Base-by-base conservation (phyloP, 2,797 vertebrate genomes). In the Hippopotamyrus pictus region DNA sequence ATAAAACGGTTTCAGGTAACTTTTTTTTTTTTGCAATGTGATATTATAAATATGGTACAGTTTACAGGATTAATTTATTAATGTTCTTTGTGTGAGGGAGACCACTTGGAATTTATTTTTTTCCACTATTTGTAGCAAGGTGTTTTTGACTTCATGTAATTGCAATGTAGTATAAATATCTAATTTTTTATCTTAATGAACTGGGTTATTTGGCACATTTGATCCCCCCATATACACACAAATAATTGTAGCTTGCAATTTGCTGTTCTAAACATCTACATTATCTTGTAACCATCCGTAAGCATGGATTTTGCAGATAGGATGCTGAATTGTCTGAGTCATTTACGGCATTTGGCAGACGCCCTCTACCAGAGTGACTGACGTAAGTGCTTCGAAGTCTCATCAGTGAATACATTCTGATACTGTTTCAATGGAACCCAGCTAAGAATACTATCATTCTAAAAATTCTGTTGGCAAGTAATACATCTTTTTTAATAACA, bases 1-100 rank as follows among this genome's bases (percentile, higher is more conserved):
- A 95, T 95, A 96, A 96, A 94, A 96, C 89, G 93, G 92, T 95
- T 96, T 95, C 95, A 91, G 90, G 41, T 90, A 94, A 0, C 0
- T 50, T 8, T 50, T 25, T 41, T 79, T 82, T 9, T 79, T 37
- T 19, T 37, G 73, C 73, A 33, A 25, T 50, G 82, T 53, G 48
- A 48, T 85, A 33, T 22, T 85, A 12, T 25, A 22, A 33, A 69
- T 33, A 29, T 33, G 65, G 65, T 69, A 14, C 25, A 33, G 6
- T 33, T 69, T 29, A 33, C 29, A 33, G 12, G 65, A 33, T 69
- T 33, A 33, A 33, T 33, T 33, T 33, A 12, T 65, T 29, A 29
- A 65, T 65, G 62, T 65, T 65, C 59, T 29, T 25, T 29, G 3
- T 65, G 25, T 65, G 62, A 65, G 25, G 9, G 25, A 3, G 62